Conservation (phyloP, 2,888 invertebrate genomes). For the Vanessa cardui region DNA sequence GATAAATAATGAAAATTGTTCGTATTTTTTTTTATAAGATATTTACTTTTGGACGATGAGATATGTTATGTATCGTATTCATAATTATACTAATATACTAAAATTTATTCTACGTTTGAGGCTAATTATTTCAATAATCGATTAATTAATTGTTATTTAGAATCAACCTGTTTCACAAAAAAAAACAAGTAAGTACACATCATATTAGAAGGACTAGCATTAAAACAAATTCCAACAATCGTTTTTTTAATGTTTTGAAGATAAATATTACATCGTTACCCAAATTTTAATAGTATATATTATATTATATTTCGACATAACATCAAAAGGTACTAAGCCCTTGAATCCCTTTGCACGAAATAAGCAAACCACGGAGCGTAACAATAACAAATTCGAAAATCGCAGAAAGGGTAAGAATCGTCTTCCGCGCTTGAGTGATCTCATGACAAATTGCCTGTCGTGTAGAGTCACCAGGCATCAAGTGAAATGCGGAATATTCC, state of each 20-base stretch:
- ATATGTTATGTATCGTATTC: background rate
- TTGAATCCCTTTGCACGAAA: slow-evolving; percentile 24
- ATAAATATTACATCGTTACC: too few relatives aligned
- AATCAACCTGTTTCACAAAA: too few relatives aligned
- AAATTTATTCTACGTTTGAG: background rate
- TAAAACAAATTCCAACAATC: too few relatives aligned
- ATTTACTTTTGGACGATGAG: too few relatives aligned
- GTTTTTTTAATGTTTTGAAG: too few relatives aligned
- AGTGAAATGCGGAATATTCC: background rate
- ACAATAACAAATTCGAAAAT: slow-evolving; percentile 70
- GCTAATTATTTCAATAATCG: too few relatives aligned
- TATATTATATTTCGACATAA: background rate
- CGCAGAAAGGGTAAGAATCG: slow-evolving; percentile 64
- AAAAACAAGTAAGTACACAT: too few relatives aligned
- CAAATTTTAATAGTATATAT: background rate
- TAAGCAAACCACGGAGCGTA: slow-evolving; percentile 54
- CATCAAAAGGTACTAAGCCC: slow-evolving; percentile 8
- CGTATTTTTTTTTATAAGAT: too few relatives aligned
- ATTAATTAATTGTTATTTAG: too few relatives aligned
- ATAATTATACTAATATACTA: background rate
- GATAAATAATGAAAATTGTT: too few relatives aligned
- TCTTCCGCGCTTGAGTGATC: slow-evolving; percentile 65
- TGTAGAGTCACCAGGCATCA: background rate
- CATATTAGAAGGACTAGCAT: too few relatives aligned
- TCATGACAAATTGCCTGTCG: slow-evolving; percentile 78